phyloP scores from a whole-genome alignment of 2,888 invertebrate genomes.

The Hermaeophaga mercurialis region DNA sequence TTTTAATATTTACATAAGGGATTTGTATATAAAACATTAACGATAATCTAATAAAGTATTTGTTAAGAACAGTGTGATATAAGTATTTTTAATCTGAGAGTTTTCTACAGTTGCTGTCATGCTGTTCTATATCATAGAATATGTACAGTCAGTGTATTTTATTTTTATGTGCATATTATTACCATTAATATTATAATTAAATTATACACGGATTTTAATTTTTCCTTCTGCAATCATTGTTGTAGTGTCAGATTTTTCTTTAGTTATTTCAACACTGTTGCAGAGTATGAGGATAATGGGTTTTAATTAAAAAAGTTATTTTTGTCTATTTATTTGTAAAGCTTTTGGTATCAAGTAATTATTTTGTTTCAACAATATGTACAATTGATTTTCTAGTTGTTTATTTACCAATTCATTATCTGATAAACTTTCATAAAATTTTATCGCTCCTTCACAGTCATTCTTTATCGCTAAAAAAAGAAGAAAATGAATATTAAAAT shows the following conservation, averaged over 20 bases:
- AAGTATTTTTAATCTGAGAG: slow-evolving; percentile 40
- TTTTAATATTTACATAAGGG: slow-evolving; percentile 35
- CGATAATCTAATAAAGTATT: slow-evolving; percentile 19
- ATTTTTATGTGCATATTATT: slow-evolving; percentile 47
- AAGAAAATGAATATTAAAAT: slow-evolving; percentile 12
- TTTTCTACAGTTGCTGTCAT: slow-evolving; percentile 40
- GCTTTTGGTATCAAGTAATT: slow-evolving; percentile 20
- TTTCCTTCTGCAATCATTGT: too few species aligned
- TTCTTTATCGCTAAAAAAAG: slow-evolving; percentile 59
- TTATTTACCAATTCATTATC: slow-evolving; percentile 29
- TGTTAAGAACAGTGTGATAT: slow-evolving; percentile 39
- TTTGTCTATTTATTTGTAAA: slow-evolving; percentile 19
- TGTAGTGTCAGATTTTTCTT: too few species aligned
- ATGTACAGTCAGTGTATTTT: slow-evolving; percentile 50
- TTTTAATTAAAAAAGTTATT: too few species aligned
- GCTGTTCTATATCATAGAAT: slow-evolving; percentile 43
- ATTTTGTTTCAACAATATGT: slow-evolving; percentile 24
- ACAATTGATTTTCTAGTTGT: slow-evolving; percentile 22
- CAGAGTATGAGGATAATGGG: too few species aligned
- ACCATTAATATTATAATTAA: slow-evolving; percentile 42
- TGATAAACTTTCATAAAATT: slow-evolving; percentile 58
- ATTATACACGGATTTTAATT: slow-evolving; percentile 14
- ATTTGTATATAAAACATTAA: slow-evolving; percentile 40
- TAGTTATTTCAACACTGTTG: too few species aligned
- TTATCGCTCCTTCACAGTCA: slow-evolving; percentile 57